Percentiles rank a stretch among this genome's conserved stretches.
Evolutionary conservation across 2,797 vertebrate species (phyloP).

Genomic region (Fratercula arctica): DNA sequence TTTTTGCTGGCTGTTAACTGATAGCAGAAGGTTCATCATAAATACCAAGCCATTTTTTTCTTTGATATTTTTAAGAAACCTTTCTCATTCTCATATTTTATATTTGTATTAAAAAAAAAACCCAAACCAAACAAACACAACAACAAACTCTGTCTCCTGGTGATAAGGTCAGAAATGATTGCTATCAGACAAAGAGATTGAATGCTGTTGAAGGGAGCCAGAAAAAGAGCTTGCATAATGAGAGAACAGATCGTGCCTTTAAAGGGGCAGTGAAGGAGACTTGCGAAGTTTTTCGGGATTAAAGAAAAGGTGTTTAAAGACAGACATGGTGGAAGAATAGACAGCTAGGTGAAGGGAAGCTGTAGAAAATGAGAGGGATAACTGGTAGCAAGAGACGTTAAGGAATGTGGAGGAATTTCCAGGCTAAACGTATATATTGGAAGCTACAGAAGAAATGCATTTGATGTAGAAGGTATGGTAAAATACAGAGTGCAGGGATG

Average conservation of each 20-base stretch:
- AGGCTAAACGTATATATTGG: background rate
- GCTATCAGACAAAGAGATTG: background rate
- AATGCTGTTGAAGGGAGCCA: background rate
- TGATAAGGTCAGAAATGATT: background rate
- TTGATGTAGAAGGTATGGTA: background rate
- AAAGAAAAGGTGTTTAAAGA: background rate
- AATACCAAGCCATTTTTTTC: background rate
- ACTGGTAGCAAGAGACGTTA: background rate
- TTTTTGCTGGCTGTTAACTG: background rate
- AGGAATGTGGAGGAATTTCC: background rate
- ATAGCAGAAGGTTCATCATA: background rate
- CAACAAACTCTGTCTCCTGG: background rate
- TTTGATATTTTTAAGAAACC: background rate
- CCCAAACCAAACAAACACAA: background rate
- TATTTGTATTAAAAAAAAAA: background rate
- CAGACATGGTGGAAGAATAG: background rate
- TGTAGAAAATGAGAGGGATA: background rate
- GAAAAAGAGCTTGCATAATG: background rate
- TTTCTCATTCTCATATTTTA: background rate
- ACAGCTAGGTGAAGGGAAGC: background rate
- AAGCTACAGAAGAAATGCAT: background rate
- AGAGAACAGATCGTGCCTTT: background rate
- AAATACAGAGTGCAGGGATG: background rate
- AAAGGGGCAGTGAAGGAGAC: background rate
- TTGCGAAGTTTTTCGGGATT: background rate